Percentiles rank a stretch among this genome's conserved stretches.
Evolutionary conservation across 2,797 vertebrate genomes (phyloP).

Genomic region (Crax fasciolata): DNA sequence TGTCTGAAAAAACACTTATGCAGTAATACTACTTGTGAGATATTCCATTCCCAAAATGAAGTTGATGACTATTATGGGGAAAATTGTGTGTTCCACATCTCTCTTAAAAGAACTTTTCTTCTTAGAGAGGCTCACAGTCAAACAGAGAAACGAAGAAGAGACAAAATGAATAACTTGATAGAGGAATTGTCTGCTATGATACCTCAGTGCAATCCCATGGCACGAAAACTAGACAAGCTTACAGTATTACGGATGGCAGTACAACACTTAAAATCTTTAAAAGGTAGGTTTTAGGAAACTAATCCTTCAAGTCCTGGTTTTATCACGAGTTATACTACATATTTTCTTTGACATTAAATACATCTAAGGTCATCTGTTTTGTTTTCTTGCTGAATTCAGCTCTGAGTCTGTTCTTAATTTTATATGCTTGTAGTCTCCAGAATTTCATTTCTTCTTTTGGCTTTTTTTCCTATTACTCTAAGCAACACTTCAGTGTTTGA

Average conservation of each 20-base stretch:
- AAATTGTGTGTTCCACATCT: neutral
- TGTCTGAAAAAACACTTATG: neutral
- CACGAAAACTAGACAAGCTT: slow-evolving; percentile 94
- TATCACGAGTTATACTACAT: neutral
- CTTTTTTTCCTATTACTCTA: neutral
- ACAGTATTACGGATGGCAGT: slow-evolving; percentile 95
- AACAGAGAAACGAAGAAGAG: slow-evolving; percentile 94
- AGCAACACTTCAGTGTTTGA: neutral
- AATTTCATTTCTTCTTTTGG: neutral
- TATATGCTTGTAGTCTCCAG: neutral
- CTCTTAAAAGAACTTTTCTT: neutral
- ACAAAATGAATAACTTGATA: slow-evolving; percentile 96
- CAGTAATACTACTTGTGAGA: neutral
- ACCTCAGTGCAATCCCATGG: slow-evolving; percentile 91
- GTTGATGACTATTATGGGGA: neutral
- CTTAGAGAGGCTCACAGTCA: slow-evolving; percentile 95
- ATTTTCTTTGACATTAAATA: neutral
- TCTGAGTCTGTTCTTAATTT: neutral
- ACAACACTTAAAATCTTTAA: slow-evolving; percentile 92
- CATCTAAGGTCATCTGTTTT: neutral
- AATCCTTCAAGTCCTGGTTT: neutral
- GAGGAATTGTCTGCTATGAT: slow-evolving; percentile 95
- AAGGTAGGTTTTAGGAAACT: slow-evolving; percentile 82
- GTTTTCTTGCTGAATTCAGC: neutral
- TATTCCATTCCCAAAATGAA: neutral